Base-by-base conservation (phyloP, 2,113 vertebrate genomes). In the Speoplatyrhinus poulsoni region DNA sequence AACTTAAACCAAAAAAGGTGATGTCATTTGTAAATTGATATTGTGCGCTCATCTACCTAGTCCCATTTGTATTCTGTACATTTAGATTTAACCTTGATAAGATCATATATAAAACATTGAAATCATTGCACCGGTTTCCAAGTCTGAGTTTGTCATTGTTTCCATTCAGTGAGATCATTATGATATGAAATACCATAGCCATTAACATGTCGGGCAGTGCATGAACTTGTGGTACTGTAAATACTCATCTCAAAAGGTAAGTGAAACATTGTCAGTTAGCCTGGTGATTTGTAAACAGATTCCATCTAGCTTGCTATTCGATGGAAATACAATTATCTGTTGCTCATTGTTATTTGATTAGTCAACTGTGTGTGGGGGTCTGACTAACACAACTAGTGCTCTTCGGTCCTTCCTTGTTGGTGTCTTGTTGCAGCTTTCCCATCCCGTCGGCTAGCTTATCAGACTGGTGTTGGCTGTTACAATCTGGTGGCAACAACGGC, bases 381-480 rank as follows among this genome's bases (percentile, higher is more conserved):
- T 6, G n/a, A 17, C 33, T 17, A 63, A n/a, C 46, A 54, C n/a
- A 32, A 4, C 19, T 16, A 32, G 7, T 11, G 6, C 47, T 32
- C 9, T 41, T 47, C 12, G 32, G 19, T 33, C 56, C 55, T 57
- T 12, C 19, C n/a, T 13, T 54, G 33, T 17, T n/a, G 3, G 9
- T 55, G 16, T 10, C 13, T 50, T 11, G 13, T 16, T 69, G 46
- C 55, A 13, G 15, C n/a, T 15, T 49, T 93, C 93, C 96, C 95
- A 88, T 90, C 88, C 86, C 94, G 87, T 98, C 94, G 93, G 96
- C 91, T 99, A 99, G 98, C 98, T 99, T 99, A 99, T 99, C 96
- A 98, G 98, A 99, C 96, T 99, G 97, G 97, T 99, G 98, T 99
- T 99, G 98, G 96, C 96, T 96, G 93, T 94, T 94, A 15, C 84